phyloP scores from a whole-genome alignment of 2,113 vertebrate species.

The Apeltes quadracus region DNA sequence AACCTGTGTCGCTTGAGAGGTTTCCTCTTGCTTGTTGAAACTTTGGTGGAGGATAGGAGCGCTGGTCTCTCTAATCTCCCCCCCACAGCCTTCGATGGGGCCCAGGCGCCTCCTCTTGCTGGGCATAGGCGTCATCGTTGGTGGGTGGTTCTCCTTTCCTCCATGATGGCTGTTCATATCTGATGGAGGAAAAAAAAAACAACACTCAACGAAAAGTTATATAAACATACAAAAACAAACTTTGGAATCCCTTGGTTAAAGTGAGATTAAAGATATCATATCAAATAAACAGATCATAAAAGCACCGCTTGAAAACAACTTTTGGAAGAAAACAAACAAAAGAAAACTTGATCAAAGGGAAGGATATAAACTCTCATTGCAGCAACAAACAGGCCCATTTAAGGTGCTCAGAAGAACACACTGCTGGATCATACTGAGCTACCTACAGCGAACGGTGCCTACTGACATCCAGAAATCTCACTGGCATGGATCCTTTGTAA shows the following conservation, averaged over 20 bases:
- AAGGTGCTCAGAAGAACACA: constrained; percentile 16
- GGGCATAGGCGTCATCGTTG: constrained; percentile 42
- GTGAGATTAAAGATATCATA: constrained; percentile 13
- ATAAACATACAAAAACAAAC: constrained; percentile 40
- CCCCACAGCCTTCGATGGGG: constrained; percentile 42
- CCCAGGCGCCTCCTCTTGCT: constrained; percentile 71
- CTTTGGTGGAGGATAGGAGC: constrained; percentile 24
- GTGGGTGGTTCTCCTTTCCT: constrained; percentile 74
- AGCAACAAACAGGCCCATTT: constrained; percentile 23
- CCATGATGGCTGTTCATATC: constrained; percentile 43
- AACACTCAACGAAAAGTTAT: constrained; percentile 18
- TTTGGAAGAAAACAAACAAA: not conserved
- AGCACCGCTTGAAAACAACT: constrained; percentile 1
- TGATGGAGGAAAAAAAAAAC: constrained; percentile 18
- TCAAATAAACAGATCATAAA: constrained; percentile 14
- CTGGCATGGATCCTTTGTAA: constrained; percentile 37
- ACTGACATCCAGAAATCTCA: constrained; percentile 49
- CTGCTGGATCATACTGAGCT: constrained; percentile 19
- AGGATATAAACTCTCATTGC: constrained; percentile 8
- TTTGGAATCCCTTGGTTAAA: constrained; percentile 4
- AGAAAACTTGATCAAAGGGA: constrained; percentile 13
- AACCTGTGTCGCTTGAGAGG: not conserved
- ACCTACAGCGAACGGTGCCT: constrained; percentile 35
- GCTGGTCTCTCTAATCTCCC: constrained; percentile 67
- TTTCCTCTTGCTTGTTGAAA: constrained; percentile 30